A percentile compares a stretch with the other conserved stretches of the same genome.
Evolutionary conservation across 2,797 vertebrate genomes (phyloP).

Genomic region (Varecia variegata): DNA sequence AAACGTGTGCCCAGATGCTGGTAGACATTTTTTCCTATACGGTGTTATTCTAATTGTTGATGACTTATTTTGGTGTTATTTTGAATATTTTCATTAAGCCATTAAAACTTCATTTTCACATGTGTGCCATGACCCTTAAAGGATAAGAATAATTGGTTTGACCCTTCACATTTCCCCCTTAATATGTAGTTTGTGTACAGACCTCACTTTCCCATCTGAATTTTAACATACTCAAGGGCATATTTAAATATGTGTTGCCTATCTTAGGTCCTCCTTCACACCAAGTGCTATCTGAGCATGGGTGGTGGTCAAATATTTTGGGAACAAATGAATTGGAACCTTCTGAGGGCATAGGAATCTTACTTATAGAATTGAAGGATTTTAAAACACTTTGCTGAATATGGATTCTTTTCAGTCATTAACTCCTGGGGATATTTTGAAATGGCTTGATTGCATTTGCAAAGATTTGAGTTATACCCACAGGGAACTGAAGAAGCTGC

Average conservation of each 20-base stretch:
- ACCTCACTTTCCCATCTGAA: background rate
- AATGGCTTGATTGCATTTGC: background rate
- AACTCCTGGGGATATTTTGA: background rate
- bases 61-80: background rate
- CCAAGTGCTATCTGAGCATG: background rate
- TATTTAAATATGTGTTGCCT: background rate
- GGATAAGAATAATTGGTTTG: background rate
- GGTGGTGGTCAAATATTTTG: constrained; percentile 21
- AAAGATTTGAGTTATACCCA: background rate
- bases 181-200: background rate
- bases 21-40: background rate
- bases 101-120: constrained; percentile 3
- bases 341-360: background rate
- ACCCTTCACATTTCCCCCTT: background rate
- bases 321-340: constrained; percentile 10
- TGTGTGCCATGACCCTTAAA: background rate
- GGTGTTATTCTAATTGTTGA: background rate
- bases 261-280: background rate
- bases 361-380: background rate
- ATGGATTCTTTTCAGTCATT: background rate
- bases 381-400: background rate
- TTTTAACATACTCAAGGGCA: constrained; percentile 7
- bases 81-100: constrained; percentile 3
- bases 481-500: background rate
- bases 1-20: background rate